Evolutionary conservation across 2,888 invertebrate species (phyloP), one percentile per base, ranked within the genome.

Genomic region (Drosophila siamana): DNA sequence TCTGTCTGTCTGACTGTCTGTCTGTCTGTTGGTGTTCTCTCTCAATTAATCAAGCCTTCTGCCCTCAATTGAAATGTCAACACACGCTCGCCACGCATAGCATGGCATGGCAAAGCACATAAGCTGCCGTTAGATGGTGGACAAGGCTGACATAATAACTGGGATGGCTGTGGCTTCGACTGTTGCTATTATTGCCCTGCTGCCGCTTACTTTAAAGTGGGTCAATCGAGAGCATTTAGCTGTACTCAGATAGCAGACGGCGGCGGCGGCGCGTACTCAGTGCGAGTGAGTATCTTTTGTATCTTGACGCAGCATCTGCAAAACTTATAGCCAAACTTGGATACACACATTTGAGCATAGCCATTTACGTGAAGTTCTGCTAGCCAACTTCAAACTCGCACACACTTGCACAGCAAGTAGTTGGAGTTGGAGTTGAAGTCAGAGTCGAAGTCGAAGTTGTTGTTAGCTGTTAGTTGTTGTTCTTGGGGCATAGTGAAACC

Each of bases 61-160:
- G 85, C 38, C 73, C 82, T 72, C 86, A 77, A 83, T 88, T 86
- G 80, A 83, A 88, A 82, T 83, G 83, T 86, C 83, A 83, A 74
- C 88, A 69, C 36, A 44, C n/a, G n/a, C 51, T 38, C 7, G 33
- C 13, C 30, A 24, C 30, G 16, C 52, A 22, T 19, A 41, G 16
- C n/a, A n/a, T n/a, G n/a, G n/a, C n/a, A n/a, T n/a, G n/a, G n/a
- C n/a, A 28, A 15, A 50, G 60, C 44, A 6, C 15, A 36, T 38
- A 38, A 46, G 56, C 41, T 41, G 48, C 74, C 60, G 68, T 74
- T 74, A 74, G 74, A 77, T 40, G 15, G 15, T 16, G 24, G 16
- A 38, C 41, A 19, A 61, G 71, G 62, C 82, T 83, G 83, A 83
- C 83, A 83, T 88, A 83, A 83, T 87, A 65, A 48, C 28, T 38